Evolutionary conservation across 2,888 invertebrate species (phyloP), one percentile per base, ranked within the genome.

Genomic region (Mellilla xanthometata): DNA sequence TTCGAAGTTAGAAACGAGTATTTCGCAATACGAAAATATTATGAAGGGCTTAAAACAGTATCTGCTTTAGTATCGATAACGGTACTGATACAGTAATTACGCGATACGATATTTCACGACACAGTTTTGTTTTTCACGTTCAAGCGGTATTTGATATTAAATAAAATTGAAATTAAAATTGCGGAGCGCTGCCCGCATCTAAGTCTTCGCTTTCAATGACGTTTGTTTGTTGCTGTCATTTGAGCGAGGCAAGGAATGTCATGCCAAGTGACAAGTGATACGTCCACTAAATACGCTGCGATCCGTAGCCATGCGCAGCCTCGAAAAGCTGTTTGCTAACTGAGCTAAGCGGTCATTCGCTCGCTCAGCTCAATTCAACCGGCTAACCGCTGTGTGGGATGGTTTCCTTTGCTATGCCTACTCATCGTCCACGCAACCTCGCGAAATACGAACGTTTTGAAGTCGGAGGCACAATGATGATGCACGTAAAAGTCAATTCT

Each of bases 321-420:
- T 76, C 43, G 42, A 41, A 23, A 30, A 72, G 73, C 76, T 72
- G 79, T 80, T 76, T 67, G 67, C 66, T 70, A 76, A 86, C 82
- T 81, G 73, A 80, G 60, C 62, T 53, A 6, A 19, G 6, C 56
- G 65, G 62, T n/a, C n/a, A n/a, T n/a, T n/a, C n/a, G n/a, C 60
- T 62, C 55, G 60, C 60, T 65, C 8, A 8, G 12, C 62, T 61
- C 62, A 68, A 11, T 12, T 10, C 62, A 62, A 60, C 54, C 63
- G 63, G 62, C 65, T 54, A 47, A 43, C 39, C 57, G 32, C 12
- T 9, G 11, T 1, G 7, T 11, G 29, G 15, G 31, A 7, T 6
- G 39, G 10, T 10, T 10, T 26, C 15, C 27, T 39, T 30, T 12
- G 15, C 15, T 15, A 34, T 32, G 19, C 32, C 22, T 13, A 30